Evolutionary conservation across 2,888 invertebrate genomes (phyloP), one percentile per base, ranked within the genome.

Genomic region (Aproaerema taeniolella): DNA sequence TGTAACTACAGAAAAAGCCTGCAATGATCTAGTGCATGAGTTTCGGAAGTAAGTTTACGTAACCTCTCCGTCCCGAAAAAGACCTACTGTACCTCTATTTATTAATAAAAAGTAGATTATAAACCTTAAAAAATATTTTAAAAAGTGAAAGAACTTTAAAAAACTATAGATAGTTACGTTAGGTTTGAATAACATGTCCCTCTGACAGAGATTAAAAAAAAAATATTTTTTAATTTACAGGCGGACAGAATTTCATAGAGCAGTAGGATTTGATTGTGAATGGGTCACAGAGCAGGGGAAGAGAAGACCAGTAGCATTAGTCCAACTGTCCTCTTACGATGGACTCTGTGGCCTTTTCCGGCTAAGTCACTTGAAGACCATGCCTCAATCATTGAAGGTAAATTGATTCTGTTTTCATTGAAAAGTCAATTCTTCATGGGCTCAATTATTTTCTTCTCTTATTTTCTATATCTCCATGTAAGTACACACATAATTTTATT

Each of bases 191-290:
- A n/a, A n/a, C n/a, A n/a, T n/a, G n/a, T n/a, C n/a, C n/a, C n/a
- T n/a, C n/a, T n/a, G n/a, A n/a, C n/a, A n/a, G n/a, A n/a, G n/a
- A n/a, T n/a, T n/a, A n/a, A n/a, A n/a, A n/a, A n/a, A n/a, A n/a
- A n/a, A n/a, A n/a, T n/a, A n/a, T n/a, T n/a, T n/a, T n/a, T n/a
- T n/a, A n/a, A n/a, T n/a, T n/a, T n/a, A n/a, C n/a, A 85, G 85
- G 42, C 54, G 70, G 41, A 66, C 67, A 58, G 62, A 67, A 25
- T 45, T 61, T 7, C 73, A 87, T 30, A 69, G 68, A 56, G 89
- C 92, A 0, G 61, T 95, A 24, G 95, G 95, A 4, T 91, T 95
- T 60, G 95, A 95, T 62, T 94, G 94, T 67, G 95, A 95, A 72
- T 95, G 94, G 95, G 91, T 92, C 0, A 90, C 90, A 0, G 75